Conservation (phyloP, 2,888 invertebrate genomes). For the Fragum fragum region DNA sequence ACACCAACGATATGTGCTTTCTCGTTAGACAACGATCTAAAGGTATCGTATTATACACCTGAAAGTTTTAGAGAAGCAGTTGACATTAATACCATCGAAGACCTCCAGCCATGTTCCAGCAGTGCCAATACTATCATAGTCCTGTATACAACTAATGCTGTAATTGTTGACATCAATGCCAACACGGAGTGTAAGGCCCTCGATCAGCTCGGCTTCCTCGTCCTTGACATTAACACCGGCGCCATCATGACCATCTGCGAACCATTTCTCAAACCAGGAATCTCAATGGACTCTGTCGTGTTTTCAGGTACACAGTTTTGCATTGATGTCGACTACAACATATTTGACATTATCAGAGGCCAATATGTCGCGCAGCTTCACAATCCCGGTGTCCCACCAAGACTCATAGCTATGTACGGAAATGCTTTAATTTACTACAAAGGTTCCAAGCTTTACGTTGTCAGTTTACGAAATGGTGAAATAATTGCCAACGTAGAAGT, state of each 20-base stretch:
- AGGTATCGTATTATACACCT: slow-evolving; percentile 78
- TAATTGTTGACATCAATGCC: slow-evolving; percentile 45
- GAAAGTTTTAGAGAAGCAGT: slow-evolving; percentile 79
- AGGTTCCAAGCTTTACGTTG: slow-evolving; percentile 70
- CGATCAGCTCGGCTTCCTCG: slow-evolving; percentile 73
- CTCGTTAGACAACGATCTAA: slow-evolving; percentile 75
- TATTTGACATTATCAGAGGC: slow-evolving; percentile 79
- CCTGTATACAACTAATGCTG: slow-evolving; percentile 73
- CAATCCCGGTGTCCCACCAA: slow-evolving; percentile 68
- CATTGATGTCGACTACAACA: slow-evolving; percentile 80
- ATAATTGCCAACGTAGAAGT: slow-evolving; percentile 80
- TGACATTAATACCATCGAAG: slow-evolving; percentile 79
- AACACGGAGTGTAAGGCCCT: slow-evolving; percentile 40
- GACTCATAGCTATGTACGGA: slow-evolving; percentile 77
- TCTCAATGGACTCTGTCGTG: slow-evolving; percentile 69
- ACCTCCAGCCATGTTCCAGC: slow-evolving; percentile 74
- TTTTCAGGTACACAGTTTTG: slow-evolving; percentile 82
- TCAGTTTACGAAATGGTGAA: slow-evolving; percentile 76
- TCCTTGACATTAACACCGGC: slow-evolving; percentile 81
- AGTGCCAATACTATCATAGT: slow-evolving; percentile 76
- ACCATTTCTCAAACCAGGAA: slow-evolving; percentile 77
- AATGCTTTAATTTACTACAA: slow-evolving; percentile 78
- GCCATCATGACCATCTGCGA: slow-evolving; percentile 80
- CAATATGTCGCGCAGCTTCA: slow-evolving; percentile 72
- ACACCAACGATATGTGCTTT: slow-evolving; percentile 82